Evolutionary conservation across 2,888 invertebrate genomes (phyloP).

Genomic region (Eupsilia transversa): DNA sequence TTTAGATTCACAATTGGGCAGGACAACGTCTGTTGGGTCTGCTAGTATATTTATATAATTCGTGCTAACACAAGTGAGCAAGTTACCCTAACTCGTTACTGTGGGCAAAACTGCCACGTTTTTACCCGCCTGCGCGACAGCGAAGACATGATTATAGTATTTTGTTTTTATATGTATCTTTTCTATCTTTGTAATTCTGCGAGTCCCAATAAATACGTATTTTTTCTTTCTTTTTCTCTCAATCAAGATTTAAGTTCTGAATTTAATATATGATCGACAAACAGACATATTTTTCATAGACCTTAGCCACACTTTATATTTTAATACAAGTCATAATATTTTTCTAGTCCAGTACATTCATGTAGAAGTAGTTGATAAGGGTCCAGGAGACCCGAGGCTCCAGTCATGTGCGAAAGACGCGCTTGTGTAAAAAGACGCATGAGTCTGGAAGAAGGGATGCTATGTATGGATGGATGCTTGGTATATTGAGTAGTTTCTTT

Average conservation of each 20-base stretch:
- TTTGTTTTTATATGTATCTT: neutral
- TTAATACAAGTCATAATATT: slow-evolving; percentile 3
- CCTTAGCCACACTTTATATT: neutral
- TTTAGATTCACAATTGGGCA: neutral
- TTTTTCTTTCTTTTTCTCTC: neutral
- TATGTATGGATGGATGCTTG: slow-evolving; percentile 27
- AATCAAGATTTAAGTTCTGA: neutral
- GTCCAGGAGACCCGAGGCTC: slow-evolving; percentile 23
- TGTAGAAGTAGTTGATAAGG: slow-evolving; percentile 44
- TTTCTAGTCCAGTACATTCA: slow-evolving; percentile 30
- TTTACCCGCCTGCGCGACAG: neutral
- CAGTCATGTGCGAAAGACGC: slow-evolving; percentile 34
- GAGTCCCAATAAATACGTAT: neutral
- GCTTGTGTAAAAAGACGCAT: slow-evolving; percentile 33
- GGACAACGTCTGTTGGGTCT: neutral
- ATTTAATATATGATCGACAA: neutral
- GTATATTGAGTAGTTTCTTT: neutral
- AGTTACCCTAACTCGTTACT: neutral
- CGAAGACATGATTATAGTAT: neutral
- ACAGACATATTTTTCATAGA: neutral
- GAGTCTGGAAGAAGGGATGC: slow-evolving; percentile 36
- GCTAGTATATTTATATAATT: neutral
- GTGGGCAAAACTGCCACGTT: neutral
- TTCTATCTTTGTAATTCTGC: too few species aligned
- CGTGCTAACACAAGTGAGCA: neutral